Evolutionary conservation across 2,113 vertebrate genomes (phyloP), one percentile per base, ranked within the genome.

Genomic region (Upupa epops): DNA sequence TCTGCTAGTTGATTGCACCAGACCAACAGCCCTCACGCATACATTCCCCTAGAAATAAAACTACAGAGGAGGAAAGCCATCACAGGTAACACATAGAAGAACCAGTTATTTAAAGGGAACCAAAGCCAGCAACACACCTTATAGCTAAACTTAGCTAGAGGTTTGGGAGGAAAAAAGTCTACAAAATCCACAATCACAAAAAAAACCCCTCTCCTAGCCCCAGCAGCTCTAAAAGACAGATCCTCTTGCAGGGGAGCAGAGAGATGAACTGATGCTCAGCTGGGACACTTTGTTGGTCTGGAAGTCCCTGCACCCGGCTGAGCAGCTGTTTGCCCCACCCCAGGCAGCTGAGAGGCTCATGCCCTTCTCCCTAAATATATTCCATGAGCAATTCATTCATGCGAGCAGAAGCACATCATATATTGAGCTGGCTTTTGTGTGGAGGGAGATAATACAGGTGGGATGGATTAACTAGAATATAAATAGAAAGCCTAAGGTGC

Each of bases 141-240:
- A 26, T 13, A 68, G 24, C 3, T 45, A 6, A 82, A 85, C 13
- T n/a, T 7, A 59, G 7, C 15, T 14, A 20, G 13, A 32, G 2
- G 28, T 13, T n/a, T 1, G 8, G 5, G 17, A 11, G 0, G 32
- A 31, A 31, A 10, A 7, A 68, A 58, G 2, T 28, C n/a, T 49
- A 7, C 22, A 36, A 80, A 60, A 6, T 2, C 2, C 5, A 4
- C 8, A 65, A 8, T 5, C 1, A n/a, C n/a, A n/a, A 19, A 70
- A n/a, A 36, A 59, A 19, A 0, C 2, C 2, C 4, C 6, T 22
- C n/a, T 15, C 2, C 28, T 48, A 1, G 42, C 4, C 8, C 8
- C 26, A 71, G 7, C 6, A 60, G 2, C 17, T 25, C 24, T 20
- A 20, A 74, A 68, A 4, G 6, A 45, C 5, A 56, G 2, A 8